Base-by-base conservation (phyloP, 2,113 vertebrate genomes). In the Campylomormyrus numenius region DNA sequence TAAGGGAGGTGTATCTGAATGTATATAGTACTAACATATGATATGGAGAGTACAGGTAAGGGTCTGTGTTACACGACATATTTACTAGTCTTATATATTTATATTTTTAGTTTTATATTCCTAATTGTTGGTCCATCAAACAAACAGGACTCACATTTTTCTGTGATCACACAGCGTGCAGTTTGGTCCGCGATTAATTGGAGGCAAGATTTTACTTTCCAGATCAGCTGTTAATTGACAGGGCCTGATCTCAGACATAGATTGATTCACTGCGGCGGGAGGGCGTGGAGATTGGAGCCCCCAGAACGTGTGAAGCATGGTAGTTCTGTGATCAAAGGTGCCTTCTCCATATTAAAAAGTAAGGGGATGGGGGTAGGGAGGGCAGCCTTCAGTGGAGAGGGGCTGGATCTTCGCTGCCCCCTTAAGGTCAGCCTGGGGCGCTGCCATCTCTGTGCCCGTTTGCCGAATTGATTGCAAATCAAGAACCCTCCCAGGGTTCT, bases 191-290 rank as follows among this genome's bases (percentile, higher is more conserved):
- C 42, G 84, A 93, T 92, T 87, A 39, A 85, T 92, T 88, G 66
- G 1, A 90, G 88, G 84, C 80, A 87, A 52, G 91, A 93, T 92
- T 93, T 87, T 89, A 42, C 89, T 92, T 90, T 88, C 88, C 89
- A 89, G 93, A 92, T 92, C 92, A 87, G 91, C 91, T 90, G 13
- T 90, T 92, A 91, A 88, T 50, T 58, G 90, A 49, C 91, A 93
- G 92, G 87, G 92, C 87, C 91, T 85, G 90, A 91, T 93, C 92
- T 83, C 91, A 91, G 90, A 91, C 50, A 85, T 87, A 90, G 39
- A 80, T 84, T 92, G 74, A 89, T 93, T 89, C 91, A 91, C 90
- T 92, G 89, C 87, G 91, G 92, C 53, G 17, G 85, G 88, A 87
- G 87, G 90, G 42, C 89, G 45, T 24, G 42, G 21, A 88, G 89